A percentile compares a stretch with the other conserved stretches of the same genome.
These are phyloP conservation scores for Mongoloraphidia duomilia DNA, from an alignment of 2,888 invertebrate genomes.

Conservation along the genomic window DNA sequence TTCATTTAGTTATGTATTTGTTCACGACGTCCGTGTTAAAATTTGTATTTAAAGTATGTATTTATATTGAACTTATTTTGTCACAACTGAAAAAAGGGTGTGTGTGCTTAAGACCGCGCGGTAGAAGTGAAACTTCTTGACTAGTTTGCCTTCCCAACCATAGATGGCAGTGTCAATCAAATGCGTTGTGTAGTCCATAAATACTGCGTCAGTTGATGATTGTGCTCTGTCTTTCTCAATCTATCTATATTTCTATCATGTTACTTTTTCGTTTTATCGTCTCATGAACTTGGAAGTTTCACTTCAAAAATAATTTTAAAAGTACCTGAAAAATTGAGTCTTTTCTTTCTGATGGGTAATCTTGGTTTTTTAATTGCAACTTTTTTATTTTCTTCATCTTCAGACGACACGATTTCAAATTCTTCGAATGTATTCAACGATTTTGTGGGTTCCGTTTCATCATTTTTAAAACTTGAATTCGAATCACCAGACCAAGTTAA, in stretches of 20 bases:
- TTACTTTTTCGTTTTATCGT: background rate
- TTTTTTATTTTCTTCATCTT: conserved; percentile 24
- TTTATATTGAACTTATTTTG: too few relatives aligned
- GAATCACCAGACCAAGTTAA: conserved; percentile 2
- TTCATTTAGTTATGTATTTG: too few relatives aligned
- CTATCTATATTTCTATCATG: background rate
- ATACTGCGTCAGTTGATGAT: background rate
- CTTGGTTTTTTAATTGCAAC: conserved; percentile 11
- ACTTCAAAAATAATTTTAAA: background rate
- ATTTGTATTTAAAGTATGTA: too few relatives aligned
- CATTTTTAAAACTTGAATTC: conserved; percentile 3
- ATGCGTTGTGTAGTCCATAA: conserved; percentile 10
- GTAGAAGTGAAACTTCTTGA: too few relatives aligned
- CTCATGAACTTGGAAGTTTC: background rate
- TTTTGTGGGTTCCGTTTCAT: background rate
- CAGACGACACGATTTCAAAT: conserved; percentile 21
- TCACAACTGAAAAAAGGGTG: too few relatives aligned
- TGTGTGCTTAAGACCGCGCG: too few relatives aligned
- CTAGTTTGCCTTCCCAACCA: too few relatives aligned
- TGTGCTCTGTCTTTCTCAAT: background rate
- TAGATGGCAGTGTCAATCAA: too few relatives aligned
- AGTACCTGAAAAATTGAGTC: conserved; percentile 35
- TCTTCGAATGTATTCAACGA: conserved; percentile 1
- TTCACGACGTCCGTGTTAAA: too few relatives aligned
- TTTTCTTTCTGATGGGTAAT: conserved; percentile 23